These are phyloP conservation scores for Nesometra sesokonis DNA, from an alignment of 35 echinoderm and acorn worm species.

Conservation along the genomic window DNA sequence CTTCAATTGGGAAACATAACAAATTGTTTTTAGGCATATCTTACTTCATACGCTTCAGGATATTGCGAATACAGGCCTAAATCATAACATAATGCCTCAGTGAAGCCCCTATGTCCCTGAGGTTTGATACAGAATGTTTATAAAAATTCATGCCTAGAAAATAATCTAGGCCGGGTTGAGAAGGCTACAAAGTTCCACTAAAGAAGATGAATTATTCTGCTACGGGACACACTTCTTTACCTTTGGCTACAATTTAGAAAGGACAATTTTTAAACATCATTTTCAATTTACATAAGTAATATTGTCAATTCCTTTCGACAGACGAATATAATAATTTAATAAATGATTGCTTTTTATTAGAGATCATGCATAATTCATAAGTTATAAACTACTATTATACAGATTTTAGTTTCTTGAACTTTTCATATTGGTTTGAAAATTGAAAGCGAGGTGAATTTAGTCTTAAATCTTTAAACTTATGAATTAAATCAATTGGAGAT, in stretches of 20 bases:
- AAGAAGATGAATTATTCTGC: not conserved
- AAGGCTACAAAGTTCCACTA: not conserved
- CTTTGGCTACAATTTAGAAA: not conserved
- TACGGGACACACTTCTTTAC: not conserved
- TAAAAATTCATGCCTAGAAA: not conserved
- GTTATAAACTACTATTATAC: not conserved
- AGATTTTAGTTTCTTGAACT: not conserved
- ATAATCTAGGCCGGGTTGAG: not conserved
- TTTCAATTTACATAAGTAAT: not conserved
- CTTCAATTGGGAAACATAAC: too few relatives aligned
- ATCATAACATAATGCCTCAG: not conserved
- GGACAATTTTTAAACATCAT: constrained; percentile 1
- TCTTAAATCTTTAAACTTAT: too few relatives aligned
- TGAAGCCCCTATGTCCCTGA: not conserved
- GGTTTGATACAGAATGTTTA: not conserved
- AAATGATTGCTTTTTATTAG: not conserved
- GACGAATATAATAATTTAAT: not conserved
- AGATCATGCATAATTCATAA: not conserved
- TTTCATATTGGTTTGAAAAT: not conserved
- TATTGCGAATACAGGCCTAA: too few relatives aligned
- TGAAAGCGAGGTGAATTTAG: not conserved
- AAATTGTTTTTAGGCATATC: too few relatives aligned
- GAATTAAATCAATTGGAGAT: too few relatives aligned
- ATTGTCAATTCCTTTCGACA: not conserved
- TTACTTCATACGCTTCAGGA: too few relatives aligned